These are phyloP conservation scores for Phyllotreta striolata DNA, from an alignment of 2,888 invertebrate genomes.

Conservation along the genomic window DNA sequence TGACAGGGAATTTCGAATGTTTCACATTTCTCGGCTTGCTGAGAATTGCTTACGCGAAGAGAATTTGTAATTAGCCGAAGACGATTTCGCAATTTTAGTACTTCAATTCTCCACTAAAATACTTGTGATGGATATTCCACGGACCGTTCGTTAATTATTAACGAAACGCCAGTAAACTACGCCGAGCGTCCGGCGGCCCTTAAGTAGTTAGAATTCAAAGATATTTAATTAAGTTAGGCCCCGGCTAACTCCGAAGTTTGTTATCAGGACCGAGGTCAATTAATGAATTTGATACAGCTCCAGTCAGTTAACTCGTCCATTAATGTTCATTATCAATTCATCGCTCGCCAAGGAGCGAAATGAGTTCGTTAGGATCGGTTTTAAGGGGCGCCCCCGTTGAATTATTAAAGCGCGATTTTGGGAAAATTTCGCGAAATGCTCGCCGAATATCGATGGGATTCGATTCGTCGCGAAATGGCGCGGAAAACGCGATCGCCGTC, in stretches of 20 bases:
- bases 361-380: not conserved
- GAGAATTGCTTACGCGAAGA: too few relatives aligned
- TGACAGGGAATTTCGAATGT: conserved; percentile 58
- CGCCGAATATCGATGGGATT: too few relatives aligned
- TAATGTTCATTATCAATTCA: conserved; percentile 59
- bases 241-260: conserved; percentile 30
- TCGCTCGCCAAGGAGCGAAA: conserved; percentile 28
- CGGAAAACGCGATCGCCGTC: too few relatives aligned
- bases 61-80: too few relatives aligned
- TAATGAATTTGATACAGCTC: conserved; percentile 55
- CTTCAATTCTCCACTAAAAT: too few relatives aligned
- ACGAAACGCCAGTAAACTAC: not conserved
- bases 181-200: conserved; percentile 24
- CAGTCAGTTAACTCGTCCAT: conserved; percentile 52
- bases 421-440: too few relatives aligned
- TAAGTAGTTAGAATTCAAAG: conserved; percentile 30
- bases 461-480: too few relatives aligned
- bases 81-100: too few relatives aligned
- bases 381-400: too few relatives aligned
- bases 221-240: conserved; percentile 31
- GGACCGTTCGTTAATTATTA: too few relatives aligned
- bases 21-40: conserved; percentile 60
- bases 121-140: too few relatives aligned
- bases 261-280: conserved; percentile 37
- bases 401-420: too few relatives aligned